Base-by-base conservation (phyloP, 2,797 vertebrate species). In the Gymnocypris eckloni region DNA sequence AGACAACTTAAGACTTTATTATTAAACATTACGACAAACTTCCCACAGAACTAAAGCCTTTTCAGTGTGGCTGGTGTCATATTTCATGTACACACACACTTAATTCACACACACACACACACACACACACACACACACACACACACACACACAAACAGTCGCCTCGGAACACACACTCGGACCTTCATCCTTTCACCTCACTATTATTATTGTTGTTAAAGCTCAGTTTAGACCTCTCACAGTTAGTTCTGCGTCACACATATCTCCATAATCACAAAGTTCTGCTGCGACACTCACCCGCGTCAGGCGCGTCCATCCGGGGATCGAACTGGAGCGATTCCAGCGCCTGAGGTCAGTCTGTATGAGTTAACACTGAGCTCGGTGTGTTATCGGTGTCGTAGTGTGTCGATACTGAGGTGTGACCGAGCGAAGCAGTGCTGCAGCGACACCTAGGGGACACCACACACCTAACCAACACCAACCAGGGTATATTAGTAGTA, bases 221-320 rank as follows among this genome's bases (percentile, higher is more conserved):
- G 5, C 6, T 72, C 22, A 25, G 22, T 43, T 43, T 2, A 52
- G 1, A 72, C 2, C 43, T 33, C 18, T 50, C 10, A 13, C 10
- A 18, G 18, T 52, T 2, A 15, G 4, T 52, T 52, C 16, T 15
- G 48, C 10, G 10, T 10, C 15, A 11, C 45, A 16, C 33, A 15
- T 3, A 39, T 37, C 4, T 6, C 16, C 22, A 15, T 1, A n/a
- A 10, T 8, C 1, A 50, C 25, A 25, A 15, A 73, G 3, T 33
- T 67, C 7, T 11, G 37, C 39, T 0, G 5, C 13, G 7, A 54
- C 54, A 22, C 81, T 82, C 39, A 82, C 81, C 69, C 41, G 69
- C 81, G 9, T 82, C 69, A 20, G n/a, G 0, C n/a, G 39, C 37
- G 52, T 82, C 81, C 81, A 82, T 82, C 52, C 15, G 22, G 18